Base-by-base conservation (phyloP, 2,888 invertebrate species). In the Rhopalosiphum nymphaeae region DNA sequence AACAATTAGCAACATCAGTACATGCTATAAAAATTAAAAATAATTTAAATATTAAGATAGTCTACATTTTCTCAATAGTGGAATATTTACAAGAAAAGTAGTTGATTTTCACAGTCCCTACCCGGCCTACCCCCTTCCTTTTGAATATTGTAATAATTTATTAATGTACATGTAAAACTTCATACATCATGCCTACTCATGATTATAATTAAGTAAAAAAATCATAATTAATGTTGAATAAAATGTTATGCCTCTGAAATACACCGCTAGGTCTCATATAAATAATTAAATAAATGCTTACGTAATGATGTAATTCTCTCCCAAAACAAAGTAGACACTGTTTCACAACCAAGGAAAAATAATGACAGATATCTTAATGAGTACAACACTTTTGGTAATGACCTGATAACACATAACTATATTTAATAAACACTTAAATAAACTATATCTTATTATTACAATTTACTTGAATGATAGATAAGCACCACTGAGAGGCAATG, bases 161-260 rank as follows among this genome's bases (percentile, higher is more conserved):
- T 21, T 67, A 95, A 99, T 97, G 96, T 99, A 99, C 26, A 49
- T 78, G 5, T 26, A 49, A 21, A 53, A 53, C 36, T 67, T 78
- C 3, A 78, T 46, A 7, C 7, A 46, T 46, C 44, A 46, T 7
- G 44, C 44, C 44, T 46, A 46, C 44, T 46, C 44, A 2, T 21
- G 21, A 9, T 78, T 78, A 36, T 16, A 78, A 36, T 78, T 21
- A 78, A 78, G 36, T 78, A 78, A 78, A 78, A 36, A 36, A 36
- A 78, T 36, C 21, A 78, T 21, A 9, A 78, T 78, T 78, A 25
- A 78, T 42, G 36, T 25, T 21, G 36, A 78, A 78, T 36, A 78
- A 78, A 36, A 78, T 78, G 2, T 9, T 21, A 78, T 36, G 36
- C 78, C 36, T 78, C 7, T 78, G 36, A 78, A 67, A 78, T 36